Evolutionary conservation across 1,140 invertebrate genomes (phyloP).

Genomic region (Drosophila navojoa): DNA sequence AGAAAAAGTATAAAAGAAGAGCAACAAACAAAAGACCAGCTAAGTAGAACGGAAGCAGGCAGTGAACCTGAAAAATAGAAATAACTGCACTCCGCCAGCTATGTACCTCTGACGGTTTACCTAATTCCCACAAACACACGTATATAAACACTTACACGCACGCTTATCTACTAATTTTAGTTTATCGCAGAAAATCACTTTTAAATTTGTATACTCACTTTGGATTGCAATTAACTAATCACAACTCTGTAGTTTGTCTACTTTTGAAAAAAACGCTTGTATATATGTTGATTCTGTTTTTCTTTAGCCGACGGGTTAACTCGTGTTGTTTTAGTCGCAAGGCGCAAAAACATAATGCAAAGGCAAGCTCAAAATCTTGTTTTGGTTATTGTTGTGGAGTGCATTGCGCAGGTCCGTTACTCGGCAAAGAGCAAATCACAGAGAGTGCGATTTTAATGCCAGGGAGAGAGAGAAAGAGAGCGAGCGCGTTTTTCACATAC

Average conservation of each 20-base stretch:
- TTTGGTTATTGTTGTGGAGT: slow-evolving; percentile 44
- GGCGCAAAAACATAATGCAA: slow-evolving; percentile 49
- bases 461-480: not conserved
- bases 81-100: slow-evolving; percentile 53
- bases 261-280: slow-evolving; percentile 15
- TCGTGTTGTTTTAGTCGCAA: slow-evolving; percentile 41
- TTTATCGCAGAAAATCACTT: slow-evolving; percentile 7
- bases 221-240: slow-evolving; percentile 22
- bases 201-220: slow-evolving; percentile 35
- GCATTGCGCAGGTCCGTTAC: slow-evolving; percentile 50
- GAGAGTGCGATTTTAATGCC: not conserved
- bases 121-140: not conserved
- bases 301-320: slow-evolving; percentile 4
- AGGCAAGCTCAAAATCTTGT: slow-evolving; percentile 45
- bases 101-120: slow-evolving; percentile 4
- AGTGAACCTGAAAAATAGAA: slow-evolving; percentile 70
- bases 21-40: slow-evolving; percentile 61
- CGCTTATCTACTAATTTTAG: not conserved
- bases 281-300: not conserved
- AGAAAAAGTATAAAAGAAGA: slow-evolving; percentile 41
- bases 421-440: slow-evolving; percentile 3
- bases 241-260: slow-evolving; percentile 26
- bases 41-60: slow-evolving; percentile 73
- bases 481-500: slow-evolving; percentile 13
- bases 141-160: slow-evolving; percentile 2